These are phyloP conservation scores for Sphaeramia orbicularis DNA, from an alignment of 2,797 vertebrate species.

Conservation along the genomic window DNA sequence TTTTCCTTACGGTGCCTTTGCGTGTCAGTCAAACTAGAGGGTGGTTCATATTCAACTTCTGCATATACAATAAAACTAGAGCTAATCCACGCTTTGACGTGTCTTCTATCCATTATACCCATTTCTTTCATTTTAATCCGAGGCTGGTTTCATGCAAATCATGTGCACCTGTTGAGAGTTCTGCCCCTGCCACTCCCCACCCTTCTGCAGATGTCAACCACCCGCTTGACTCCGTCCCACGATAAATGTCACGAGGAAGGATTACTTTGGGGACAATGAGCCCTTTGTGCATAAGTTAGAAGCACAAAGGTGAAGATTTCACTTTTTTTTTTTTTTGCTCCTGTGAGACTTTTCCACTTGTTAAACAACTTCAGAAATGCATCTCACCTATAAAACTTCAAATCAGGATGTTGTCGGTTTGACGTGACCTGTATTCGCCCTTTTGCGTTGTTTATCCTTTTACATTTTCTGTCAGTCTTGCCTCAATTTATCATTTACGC, in stretches of 20 bases:
- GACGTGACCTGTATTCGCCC: too few relatives aligned
- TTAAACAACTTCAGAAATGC: too few relatives aligned
- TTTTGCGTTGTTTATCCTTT: too few relatives aligned
- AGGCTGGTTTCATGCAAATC: constrained; percentile 71
- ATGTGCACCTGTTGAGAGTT: constrained; percentile 76
- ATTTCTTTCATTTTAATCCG: constrained; percentile 44
- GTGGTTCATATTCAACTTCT: constrained; percentile 23
- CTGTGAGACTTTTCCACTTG: constrained; percentile 8
- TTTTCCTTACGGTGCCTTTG: constrained; percentile 52
- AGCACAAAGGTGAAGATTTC: constrained; percentile 3
- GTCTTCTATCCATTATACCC: constrained; percentile 47
- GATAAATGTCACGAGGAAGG: constrained; percentile 42
- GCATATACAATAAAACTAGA: constrained; percentile 78
- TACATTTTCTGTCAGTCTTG: too few relatives aligned
- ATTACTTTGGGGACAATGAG: constrained; percentile 44
- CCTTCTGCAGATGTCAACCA: constrained; percentile 67
- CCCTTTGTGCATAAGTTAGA: constrained; percentile 36
- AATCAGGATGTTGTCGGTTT: too few relatives aligned
- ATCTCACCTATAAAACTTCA: too few relatives aligned
- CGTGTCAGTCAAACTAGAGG: constrained; percentile 45
- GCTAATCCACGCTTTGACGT: constrained; percentile 45
- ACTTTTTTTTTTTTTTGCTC: too few relatives aligned
- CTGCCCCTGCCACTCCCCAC: constrained; percentile 71
- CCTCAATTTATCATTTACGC: too few relatives aligned
- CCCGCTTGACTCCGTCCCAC: constrained; percentile 62